Evolutionary conservation across 2,888 invertebrate genomes (phyloP).

Genomic region (Acleris laterana): DNA sequence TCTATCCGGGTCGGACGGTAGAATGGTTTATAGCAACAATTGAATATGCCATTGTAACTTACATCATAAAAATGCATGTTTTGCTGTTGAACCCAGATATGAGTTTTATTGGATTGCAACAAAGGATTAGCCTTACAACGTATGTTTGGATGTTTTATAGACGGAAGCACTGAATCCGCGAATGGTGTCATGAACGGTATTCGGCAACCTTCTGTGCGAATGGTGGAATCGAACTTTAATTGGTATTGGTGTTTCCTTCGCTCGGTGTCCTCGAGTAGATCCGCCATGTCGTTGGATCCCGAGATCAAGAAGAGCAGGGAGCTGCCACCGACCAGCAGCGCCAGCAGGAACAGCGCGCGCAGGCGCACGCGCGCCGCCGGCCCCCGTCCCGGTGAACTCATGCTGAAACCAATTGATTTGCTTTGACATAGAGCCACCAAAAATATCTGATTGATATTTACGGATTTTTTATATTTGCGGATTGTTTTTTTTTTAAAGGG

Average conservation of each 20-base stretch:
- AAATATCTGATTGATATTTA: no score
- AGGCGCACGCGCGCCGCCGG: background rate
- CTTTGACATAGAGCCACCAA: no score
- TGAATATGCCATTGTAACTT: constrained; percentile 57
- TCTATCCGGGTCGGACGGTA: constrained; percentile 67
- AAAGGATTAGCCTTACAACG: constrained; percentile 76
- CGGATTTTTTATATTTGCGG: no score
- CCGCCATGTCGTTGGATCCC: constrained; percentile 26
- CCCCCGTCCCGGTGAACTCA: background rate
- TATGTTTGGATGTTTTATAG: constrained; percentile 66
- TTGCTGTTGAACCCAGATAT: constrained; percentile 75
- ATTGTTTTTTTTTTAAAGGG: no score
- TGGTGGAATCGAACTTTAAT: constrained; percentile 48
- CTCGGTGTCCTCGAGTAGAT: constrained; percentile 44
- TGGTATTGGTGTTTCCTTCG: background rate
- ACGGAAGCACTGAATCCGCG: constrained; percentile 75
- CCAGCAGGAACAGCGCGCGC: constrained; percentile 4
- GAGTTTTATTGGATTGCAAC: constrained; percentile 81
- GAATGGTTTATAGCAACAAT: constrained; percentile 85
- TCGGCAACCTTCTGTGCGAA: constrained; percentile 85
- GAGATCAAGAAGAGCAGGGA: background rate
- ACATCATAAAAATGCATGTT: constrained; percentile 75
- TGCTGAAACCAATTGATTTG: constrained; percentile 3
- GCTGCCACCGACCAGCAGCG: background rate
- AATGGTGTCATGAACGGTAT: constrained; percentile 85